Conservation (phyloP, 2,113 vertebrate species). For the Thryonomys swinderianus region DNA sequence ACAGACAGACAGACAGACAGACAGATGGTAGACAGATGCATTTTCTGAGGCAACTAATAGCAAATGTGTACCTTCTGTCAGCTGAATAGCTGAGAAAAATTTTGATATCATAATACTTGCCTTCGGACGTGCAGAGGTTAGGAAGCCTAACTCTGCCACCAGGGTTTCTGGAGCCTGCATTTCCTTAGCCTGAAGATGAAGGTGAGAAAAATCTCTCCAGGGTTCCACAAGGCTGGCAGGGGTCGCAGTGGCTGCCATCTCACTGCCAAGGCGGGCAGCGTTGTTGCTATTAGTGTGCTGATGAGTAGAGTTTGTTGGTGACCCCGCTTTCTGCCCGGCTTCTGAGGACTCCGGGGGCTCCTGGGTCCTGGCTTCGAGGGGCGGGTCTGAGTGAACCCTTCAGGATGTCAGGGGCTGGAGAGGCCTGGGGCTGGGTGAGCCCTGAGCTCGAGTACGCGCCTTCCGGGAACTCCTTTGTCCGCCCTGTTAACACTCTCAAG, state of each 20-base stretch:
- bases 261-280: background rate
- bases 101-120: background rate
- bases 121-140: background rate
- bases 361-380: background rate
- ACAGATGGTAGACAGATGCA: background rate
- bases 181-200: background rate
- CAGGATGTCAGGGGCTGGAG: background rate
- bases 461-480: background rate
- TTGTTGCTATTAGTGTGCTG: rapidly evolving
- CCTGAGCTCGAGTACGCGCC: background rate
- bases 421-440: background rate
- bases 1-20: background rate
- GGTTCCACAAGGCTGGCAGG: background rate
- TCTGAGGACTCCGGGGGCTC: background rate
- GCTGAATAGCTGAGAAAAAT: background rate
- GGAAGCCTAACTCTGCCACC: background rate
- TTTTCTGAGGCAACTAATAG: background rate
- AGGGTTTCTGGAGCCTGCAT: background rate
- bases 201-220: background rate
- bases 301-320: background rate
- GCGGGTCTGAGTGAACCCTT: background rate
- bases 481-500: background rate
- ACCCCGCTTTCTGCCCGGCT: background rate
- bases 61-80: background rate
- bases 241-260: rapidly evolving